phyloP scores from a whole-genome alignment of 2,888 invertebrate species.

The Eledone cirrhosa region DNA sequence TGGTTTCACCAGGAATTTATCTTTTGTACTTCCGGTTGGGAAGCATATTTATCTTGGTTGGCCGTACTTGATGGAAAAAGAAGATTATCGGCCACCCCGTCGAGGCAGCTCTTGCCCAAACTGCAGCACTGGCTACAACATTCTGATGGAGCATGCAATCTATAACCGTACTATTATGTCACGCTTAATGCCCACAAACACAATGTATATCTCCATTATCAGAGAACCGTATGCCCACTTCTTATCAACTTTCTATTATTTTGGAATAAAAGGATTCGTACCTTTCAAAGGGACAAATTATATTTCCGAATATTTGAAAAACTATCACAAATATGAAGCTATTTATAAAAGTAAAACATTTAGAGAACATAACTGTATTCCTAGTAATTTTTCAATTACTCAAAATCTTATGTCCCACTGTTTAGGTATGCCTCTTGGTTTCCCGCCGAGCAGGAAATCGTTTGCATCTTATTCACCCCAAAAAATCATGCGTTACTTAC shows the following conservation, averaged over 20 bases:
- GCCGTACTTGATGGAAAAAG: constrained; percentile 56
- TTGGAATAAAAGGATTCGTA: constrained; percentile 49
- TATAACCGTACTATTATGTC: constrained; percentile 53
- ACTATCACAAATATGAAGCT: constrained; percentile 55
- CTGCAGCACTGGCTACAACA: constrained; percentile 45
- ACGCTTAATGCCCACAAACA: constrained; percentile 54
- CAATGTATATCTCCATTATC: constrained; percentile 57
- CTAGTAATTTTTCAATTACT: constrained; percentile 58
- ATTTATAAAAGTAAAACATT: constrained; percentile 46
- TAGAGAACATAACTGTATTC: constrained; percentile 53
- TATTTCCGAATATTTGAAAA: constrained; percentile 50
- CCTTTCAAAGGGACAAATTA: constrained; percentile 41
- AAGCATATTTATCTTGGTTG: constrained; percentile 60
- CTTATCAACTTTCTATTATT: constrained; percentile 60
- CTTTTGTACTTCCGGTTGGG: constrained; percentile 56
- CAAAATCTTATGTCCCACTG: constrained; percentile 61
- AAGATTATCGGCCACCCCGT: constrained; percentile 52
- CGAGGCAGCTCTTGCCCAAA: constrained; percentile 24
- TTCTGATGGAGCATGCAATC: constrained; percentile 61
- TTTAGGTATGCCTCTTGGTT: constrained; percentile 61
- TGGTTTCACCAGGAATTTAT: constrained; percentile 52
- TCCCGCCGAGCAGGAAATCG: constrained; percentile 42
- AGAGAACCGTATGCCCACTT: constrained; percentile 60
- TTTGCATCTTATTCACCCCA: constrained; percentile 32
- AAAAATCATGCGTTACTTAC: constrained; percentile 46